These are phyloP conservation scores for Mimumesa dahlbomi DNA, from an alignment of 2,888 invertebrate species.

Conservation along the genomic window DNA sequence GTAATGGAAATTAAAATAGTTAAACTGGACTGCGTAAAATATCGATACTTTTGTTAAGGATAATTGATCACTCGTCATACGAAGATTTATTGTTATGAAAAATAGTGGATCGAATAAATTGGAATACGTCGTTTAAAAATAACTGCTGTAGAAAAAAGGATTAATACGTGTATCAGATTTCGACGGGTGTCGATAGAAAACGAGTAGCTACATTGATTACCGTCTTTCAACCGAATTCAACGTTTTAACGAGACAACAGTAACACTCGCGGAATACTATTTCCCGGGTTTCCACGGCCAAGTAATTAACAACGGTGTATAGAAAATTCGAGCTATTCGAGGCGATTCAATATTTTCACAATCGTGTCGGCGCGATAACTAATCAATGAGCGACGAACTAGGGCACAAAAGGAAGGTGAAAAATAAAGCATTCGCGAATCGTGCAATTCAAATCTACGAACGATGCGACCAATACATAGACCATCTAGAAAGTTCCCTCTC, in stretches of 20 bases:
- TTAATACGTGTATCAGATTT: slow-evolving; percentile 6
- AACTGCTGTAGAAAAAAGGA: neutral
- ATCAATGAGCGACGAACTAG: slow-evolving; percentile 11
- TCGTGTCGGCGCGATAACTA: neutral
- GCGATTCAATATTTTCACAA: slow-evolving; percentile 9
- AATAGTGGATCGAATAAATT: too few species aligned
- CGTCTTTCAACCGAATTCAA: slow-evolving; percentile 7
- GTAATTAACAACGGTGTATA: slow-evolving; percentile 11
- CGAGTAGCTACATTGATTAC: slow-evolving; percentile 1
- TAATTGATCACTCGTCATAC: neutral
- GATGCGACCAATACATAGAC: too few species aligned
- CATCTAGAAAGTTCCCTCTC: too few species aligned
- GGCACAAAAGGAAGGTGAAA: neutral
- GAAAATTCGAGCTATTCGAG: slow-evolving; percentile 16
- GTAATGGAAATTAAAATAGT: too few species aligned
- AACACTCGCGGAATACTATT: slow-evolving; percentile 6
- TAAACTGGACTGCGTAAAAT: too few species aligned
- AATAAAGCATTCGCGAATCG: neutral
- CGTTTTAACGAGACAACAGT: slow-evolving; percentile 4
- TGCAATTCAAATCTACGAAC: too few species aligned
- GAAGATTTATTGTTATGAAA: neutral
- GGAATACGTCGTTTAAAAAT: too few species aligned
- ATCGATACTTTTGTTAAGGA: too few species aligned
- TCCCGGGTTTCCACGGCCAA: slow-evolving; percentile 7
- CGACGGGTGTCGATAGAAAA: slow-evolving; percentile 1